Percentiles rank a stretch among this genome's conserved stretches.
Evolutionary conservation across 2,888 invertebrate species (phyloP).

Genomic region (Antheraea assamensis): DNA sequence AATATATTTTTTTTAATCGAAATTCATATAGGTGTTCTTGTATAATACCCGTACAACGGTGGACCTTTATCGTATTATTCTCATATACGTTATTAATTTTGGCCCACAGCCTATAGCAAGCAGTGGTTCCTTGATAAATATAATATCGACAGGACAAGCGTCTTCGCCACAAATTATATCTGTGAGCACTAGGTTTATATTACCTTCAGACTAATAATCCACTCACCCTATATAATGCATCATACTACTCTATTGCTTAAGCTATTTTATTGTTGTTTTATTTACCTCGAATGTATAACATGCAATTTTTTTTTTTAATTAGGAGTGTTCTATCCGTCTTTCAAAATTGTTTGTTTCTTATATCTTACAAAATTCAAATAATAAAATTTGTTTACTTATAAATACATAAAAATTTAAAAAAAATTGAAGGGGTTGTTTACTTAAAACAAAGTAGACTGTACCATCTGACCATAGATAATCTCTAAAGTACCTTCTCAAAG

Average conservation of each 20-base stretch:
- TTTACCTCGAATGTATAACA: neutral
- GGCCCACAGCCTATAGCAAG: conserved; percentile 72
- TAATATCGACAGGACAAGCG: conserved; percentile 78
- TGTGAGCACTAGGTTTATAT: conserved; percentile 66
- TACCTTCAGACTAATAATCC: conserved; percentile 43
- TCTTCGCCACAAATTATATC: conserved; percentile 74
- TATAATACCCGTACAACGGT: too few relatives aligned
- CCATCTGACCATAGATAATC: neutral
- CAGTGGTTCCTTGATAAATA: conserved; percentile 79
- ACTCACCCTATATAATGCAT: conserved; percentile 17
- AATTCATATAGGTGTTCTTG: too few relatives aligned
- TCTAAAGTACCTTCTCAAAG: neutral
- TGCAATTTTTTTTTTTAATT: neutral
- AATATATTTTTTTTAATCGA: too few relatives aligned
- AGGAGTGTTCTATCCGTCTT: neutral
- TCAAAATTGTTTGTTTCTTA: neutral
- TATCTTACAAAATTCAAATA: neutral
- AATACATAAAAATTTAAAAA: too few relatives aligned
- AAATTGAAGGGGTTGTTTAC: too few relatives aligned
- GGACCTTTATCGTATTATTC: neutral
- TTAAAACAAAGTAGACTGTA: too few relatives aligned
- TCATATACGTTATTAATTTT: conserved; percentile 37
- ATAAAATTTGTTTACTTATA: too few relatives aligned
- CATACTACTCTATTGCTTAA: conserved; percentile 25
- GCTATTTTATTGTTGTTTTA: neutral